These are phyloP conservation scores for Lepus americanus DNA, from an alignment of 2,113 vertebrate species.

Conservation along the genomic window DNA sequence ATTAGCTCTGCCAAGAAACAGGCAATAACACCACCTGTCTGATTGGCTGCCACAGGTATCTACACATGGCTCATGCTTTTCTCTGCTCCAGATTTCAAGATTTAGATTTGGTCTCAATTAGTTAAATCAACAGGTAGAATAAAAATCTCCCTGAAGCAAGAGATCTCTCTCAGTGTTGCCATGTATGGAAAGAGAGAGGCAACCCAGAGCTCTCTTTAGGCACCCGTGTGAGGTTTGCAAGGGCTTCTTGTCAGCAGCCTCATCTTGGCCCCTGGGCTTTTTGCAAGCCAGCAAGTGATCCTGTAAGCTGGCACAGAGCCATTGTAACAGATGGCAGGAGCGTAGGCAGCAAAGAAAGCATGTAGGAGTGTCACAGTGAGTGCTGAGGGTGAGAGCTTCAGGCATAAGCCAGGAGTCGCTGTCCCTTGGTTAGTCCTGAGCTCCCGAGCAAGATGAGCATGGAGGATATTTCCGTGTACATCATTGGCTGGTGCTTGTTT, in stretches of 20 bases:
- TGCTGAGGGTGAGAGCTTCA: constrained; percentile 83
- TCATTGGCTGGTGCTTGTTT: neutral
- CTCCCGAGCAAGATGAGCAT: neutral
- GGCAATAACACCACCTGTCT: constrained; percentile 84
- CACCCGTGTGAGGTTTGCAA: constrained; percentile 69
- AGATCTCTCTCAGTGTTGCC: neutral
- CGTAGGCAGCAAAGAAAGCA: constrained; percentile 86
- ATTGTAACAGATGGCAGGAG: constrained; percentile 88
- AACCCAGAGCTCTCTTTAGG: neutral
- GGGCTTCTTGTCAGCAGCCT: constrained; percentile 74
- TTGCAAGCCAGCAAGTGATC: constrained; percentile 80
- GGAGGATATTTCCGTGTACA: neutral
- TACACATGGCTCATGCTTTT: constrained; percentile 56
- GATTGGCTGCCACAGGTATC: constrained; percentile 79
- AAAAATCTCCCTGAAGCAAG: constrained; percentile 28
- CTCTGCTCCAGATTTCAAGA: constrained; percentile 63
- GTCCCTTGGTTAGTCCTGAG: constrained; percentile 74
- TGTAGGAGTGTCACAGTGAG: constrained; percentile 83
- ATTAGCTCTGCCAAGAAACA: constrained; percentile 70
- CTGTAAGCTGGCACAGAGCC: constrained; percentile 86
- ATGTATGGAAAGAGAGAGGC: neutral
- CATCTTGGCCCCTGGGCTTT: constrained; percentile 84
- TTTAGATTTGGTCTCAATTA: constrained; percentile 67
- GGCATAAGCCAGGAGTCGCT: constrained; percentile 73
- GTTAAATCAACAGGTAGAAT: constrained; percentile 74